phyloP scores from a whole-genome alignment of 2,797 vertebrate genomes.

The Podargus strigoides region DNA sequence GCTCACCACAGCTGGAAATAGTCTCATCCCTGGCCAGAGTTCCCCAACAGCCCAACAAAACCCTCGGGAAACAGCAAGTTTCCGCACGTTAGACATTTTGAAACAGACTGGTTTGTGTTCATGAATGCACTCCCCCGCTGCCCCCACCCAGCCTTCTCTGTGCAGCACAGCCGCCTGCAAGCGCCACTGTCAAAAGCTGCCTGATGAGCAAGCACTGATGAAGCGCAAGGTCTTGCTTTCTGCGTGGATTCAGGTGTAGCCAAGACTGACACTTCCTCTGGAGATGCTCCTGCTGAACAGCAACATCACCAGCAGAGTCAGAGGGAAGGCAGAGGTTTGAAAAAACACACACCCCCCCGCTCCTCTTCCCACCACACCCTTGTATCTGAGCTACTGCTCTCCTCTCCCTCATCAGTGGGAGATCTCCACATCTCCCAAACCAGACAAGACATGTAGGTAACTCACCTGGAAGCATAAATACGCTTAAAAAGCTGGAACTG shows the following conservation, averaged over 20 bases:
- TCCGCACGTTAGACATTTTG: background rate
- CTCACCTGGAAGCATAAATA: background rate
- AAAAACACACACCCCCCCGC: accelerated
- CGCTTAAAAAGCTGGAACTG: background rate
- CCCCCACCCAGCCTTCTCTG: background rate
- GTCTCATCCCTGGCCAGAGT: constrained; percentile 26
- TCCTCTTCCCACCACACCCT: background rate
- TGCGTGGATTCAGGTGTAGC: background rate
- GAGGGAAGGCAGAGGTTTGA: background rate
- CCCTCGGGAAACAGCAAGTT: constrained; percentile 31
- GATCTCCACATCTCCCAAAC: background rate
- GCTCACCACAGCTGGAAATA: constrained; percentile 52
- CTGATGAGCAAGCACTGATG: background rate
- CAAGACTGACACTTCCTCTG: accelerated
- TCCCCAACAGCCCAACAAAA: constrained; percentile 20
- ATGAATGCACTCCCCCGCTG: accelerated
- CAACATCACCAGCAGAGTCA: background rate
- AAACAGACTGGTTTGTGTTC: background rate
- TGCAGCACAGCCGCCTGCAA: accelerated
- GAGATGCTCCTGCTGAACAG: background rate
- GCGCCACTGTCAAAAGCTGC: background rate
- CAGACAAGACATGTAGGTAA: background rate
- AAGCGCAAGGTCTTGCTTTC: background rate
- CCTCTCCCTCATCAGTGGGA: background rate
- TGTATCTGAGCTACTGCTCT: background rate